Conservation (phyloP, 1,140 invertebrate genomes). For the Zaprionus lachaisei region DNA sequence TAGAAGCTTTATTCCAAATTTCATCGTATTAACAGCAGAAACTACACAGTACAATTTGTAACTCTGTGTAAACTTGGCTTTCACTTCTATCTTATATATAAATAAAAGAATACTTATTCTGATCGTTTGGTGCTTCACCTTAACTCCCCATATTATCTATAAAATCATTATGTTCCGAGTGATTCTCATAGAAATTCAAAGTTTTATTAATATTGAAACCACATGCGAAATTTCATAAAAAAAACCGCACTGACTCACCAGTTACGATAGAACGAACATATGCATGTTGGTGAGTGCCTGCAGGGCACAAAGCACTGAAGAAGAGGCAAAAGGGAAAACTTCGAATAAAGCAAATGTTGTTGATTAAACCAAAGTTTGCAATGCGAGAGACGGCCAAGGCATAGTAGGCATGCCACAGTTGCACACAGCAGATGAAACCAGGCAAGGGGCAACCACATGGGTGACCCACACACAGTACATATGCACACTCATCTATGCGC, state of each 20-base stretch:
- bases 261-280: not conserved
- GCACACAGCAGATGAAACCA: not conserved
- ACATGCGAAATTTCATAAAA: conserved; percentile 1
- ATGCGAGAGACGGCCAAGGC: not conserved
- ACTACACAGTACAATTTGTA: too few relatives aligned
- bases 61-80: too few relatives aligned
- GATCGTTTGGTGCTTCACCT: too few relatives aligned
- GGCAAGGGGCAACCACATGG: conserved; percentile 6
- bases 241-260: not conserved
- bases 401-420: conserved; percentile 3
- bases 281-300: not conserved
- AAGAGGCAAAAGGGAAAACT: conserved; percentile 11
- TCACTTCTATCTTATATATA: too few relatives aligned
- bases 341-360: conserved; percentile 34
- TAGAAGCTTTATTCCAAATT: not conserved
- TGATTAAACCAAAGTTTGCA: conserved; percentile 54
- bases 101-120: not conserved
- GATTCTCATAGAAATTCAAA: not conserved
- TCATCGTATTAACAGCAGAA: not conserved
- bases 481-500: not conserved
- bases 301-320: conserved; percentile 6
- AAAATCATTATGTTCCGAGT: not conserved
- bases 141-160: not conserved
- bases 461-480: not conserved
- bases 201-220: conserved; percentile 9